Conservation (phyloP, 1,140 invertebrate species). For the Macrostomum lignano region DNA sequence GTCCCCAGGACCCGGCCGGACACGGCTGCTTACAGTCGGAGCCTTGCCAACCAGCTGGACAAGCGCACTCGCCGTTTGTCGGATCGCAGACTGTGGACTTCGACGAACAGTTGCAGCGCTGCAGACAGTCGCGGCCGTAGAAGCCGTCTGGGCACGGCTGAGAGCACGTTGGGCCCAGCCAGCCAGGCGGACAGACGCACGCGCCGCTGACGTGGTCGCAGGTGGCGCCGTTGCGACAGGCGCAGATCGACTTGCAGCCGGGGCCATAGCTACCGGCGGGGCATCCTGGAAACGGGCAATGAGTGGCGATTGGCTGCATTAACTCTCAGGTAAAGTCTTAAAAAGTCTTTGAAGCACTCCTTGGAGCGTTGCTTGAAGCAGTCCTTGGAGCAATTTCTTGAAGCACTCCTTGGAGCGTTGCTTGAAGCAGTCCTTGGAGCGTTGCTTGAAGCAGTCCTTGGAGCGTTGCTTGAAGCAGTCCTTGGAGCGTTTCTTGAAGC, state of each 20-base stretch:
- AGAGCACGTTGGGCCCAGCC: slow-evolving; percentile 15
- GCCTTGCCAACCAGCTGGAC: slow-evolving; percentile 42
- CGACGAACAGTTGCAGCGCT: slow-evolving; percentile 35
- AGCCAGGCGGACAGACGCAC: slow-evolving; percentile 47
- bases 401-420: too few relatives aligned
- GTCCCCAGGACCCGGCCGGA: slow-evolving; percentile 13
- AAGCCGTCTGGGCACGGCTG: slow-evolving; percentile 42
- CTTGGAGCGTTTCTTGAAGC: too few relatives aligned
- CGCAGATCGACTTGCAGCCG: slow-evolving; percentile 48
- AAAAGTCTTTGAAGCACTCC: too few relatives aligned
- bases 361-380: too few relatives aligned
- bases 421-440: too few relatives aligned
- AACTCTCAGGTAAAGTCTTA: too few relatives aligned
- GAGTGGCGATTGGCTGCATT: too few relatives aligned
- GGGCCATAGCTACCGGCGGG: slow-evolving; percentile 40
- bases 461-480: too few relatives aligned
- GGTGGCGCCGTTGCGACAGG: slow-evolving; percentile 44
- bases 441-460: too few relatives aligned
- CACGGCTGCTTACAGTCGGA: slow-evolving; percentile 32
- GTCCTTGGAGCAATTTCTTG: too few relatives aligned
- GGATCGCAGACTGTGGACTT: slow-evolving; percentile 45
- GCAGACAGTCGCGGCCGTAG: slow-evolving; percentile 45
- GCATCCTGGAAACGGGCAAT: slow-evolving; percentile 31
- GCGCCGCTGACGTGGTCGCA: slow-evolving; percentile 57
- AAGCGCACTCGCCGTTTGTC: slow-evolving; percentile 51